These are phyloP conservation scores for Cinara cedri DNA, from an alignment of 2,888 invertebrate species.

Conservation along the genomic window DNA sequence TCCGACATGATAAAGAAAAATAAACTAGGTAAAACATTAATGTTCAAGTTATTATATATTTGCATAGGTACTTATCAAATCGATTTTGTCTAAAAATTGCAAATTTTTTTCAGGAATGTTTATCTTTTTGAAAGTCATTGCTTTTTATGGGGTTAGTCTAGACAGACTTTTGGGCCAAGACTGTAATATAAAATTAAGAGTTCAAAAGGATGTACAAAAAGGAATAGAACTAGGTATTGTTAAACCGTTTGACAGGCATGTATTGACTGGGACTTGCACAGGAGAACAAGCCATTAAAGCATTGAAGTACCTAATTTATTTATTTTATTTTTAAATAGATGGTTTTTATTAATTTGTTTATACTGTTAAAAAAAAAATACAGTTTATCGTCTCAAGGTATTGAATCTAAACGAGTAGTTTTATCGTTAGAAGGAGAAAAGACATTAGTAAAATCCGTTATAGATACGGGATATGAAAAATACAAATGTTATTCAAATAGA, in stretches of 20 bases:
- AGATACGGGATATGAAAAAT: neutral
- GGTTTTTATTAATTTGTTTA: neutral
- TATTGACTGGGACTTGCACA: slow-evolving; percentile 33
- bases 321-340: neutral
- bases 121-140: neutral
- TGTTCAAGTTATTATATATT: too few relatives aligned
- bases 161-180: neutral
- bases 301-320: slow-evolving; percentile 16
- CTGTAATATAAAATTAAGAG: slow-evolving; percentile 4
- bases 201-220: slow-evolving; percentile 25
- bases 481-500: slow-evolving; percentile 17
- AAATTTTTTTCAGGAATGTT: slow-evolving; percentile 35
- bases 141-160: slow-evolving; percentile 22
- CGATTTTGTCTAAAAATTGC: neutral
- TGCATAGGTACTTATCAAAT: too few relatives aligned
- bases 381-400: slow-evolving; percentile 30
- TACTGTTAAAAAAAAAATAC: neutral
- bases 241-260: slow-evolving; percentile 23
- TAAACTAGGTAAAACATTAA: slow-evolving; percentile 53
- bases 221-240: slow-evolving; percentile 37
- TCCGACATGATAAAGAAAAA: slow-evolving; percentile 28
- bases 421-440: slow-evolving; percentile 13
- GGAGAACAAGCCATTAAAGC: slow-evolving; percentile 33
- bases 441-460: neutral
- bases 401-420: slow-evolving; percentile 21